Evolutionary conservation across 2,797 vertebrate species (phyloP).

Genomic region (Gymnopithys bicolor): DNA sequence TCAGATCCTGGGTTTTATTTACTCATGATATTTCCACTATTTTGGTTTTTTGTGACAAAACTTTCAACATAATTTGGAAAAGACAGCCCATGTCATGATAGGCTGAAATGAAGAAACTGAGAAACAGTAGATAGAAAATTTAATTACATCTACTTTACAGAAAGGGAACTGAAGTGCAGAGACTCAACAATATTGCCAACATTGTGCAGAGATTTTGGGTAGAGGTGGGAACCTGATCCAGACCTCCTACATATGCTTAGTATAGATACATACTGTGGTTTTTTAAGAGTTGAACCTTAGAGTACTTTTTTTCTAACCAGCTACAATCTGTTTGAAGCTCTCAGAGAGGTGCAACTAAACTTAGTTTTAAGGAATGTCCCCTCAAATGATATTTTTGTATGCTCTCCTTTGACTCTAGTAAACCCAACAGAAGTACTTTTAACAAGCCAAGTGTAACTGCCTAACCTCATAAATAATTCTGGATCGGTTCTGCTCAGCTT

Average conservation of each 20-base stretch:
- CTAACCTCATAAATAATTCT: background rate
- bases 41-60: background rate
- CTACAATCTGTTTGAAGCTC: background rate
- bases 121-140: background rate
- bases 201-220: background rate
- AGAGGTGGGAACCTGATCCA: background rate
- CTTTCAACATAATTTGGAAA: background rate
- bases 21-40: background rate
- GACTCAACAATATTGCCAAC: background rate
- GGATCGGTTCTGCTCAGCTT: background rate
- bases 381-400: background rate
- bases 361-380: background rate
- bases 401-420: background rate
- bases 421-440: conserved; percentile 1
- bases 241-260: background rate
- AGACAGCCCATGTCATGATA: background rate
- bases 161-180: background rate
- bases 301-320: background rate
- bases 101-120: background rate
- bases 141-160: background rate
- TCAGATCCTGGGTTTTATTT: background rate
- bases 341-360: background rate
- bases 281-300: background rate
- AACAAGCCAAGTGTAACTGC: background rate
- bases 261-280: background rate